A percentile compares a stretch with the other conserved stretches of the same genome.
Conservation (phyloP, 2,888 invertebrate genomes). For the Epinotia bilunana region DNA sequence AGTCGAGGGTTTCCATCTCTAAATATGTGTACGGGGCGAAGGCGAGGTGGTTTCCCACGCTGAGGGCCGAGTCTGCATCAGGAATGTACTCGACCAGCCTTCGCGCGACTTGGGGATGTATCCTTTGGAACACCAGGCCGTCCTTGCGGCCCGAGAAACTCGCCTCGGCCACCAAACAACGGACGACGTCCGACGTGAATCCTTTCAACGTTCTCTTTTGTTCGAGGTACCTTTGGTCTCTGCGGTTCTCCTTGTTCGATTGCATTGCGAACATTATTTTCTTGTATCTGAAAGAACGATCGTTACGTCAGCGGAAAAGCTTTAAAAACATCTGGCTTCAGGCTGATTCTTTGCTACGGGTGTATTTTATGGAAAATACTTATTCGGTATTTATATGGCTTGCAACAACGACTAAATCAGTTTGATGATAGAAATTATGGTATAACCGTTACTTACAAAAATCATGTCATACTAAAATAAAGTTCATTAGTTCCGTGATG, state of each 20-base stretch:
- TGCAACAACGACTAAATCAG: neutral
- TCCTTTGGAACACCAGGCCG: slow-evolving; percentile 65
- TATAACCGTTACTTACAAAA: slow-evolving; percentile 8
- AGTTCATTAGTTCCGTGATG: slow-evolving; percentile 4
- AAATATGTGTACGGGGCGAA: slow-evolving; percentile 70
- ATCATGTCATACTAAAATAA: neutral
- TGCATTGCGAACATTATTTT: slow-evolving; percentile 60
- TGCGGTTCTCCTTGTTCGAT: slow-evolving; percentile 53
- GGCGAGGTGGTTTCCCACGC: slow-evolving; percentile 71
- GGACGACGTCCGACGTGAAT: slow-evolving; percentile 68
- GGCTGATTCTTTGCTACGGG: neutral
- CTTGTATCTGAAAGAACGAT: slow-evolving; percentile 64
- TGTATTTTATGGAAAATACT: neutral
- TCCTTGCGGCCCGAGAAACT: slow-evolving; percentile 57
- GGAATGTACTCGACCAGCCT: slow-evolving; percentile 65
- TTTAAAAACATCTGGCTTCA: neutral
- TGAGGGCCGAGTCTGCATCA: slow-evolving; percentile 64
- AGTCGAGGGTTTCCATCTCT: slow-evolving; percentile 54
- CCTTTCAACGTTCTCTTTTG: slow-evolving; percentile 59
- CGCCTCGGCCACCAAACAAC: slow-evolving; percentile 69
- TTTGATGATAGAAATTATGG: neutral
- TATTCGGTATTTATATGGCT: neutral
- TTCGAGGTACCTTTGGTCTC: slow-evolving; percentile 53
- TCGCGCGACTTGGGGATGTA: slow-evolving; percentile 65
- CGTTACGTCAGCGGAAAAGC: slow-evolving; percentile 6